These are phyloP conservation scores for Drosophila hydei DNA, from an alignment of 1,140 invertebrate genomes.

Conservation along the genomic window DNA sequence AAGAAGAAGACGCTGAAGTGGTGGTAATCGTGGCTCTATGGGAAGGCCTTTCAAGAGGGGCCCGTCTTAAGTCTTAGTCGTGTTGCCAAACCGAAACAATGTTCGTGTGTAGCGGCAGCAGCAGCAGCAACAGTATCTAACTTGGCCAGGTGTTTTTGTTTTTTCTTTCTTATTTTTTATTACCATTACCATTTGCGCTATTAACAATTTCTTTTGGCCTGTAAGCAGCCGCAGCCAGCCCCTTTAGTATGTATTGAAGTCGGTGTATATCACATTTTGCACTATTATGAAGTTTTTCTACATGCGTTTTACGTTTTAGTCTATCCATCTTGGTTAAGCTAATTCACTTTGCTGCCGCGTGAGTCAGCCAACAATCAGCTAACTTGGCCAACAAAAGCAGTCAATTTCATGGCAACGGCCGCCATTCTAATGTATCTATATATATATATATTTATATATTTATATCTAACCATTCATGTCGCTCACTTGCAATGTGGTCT, in stretches of 20 bases:
- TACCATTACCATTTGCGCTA: conserved; percentile 69
- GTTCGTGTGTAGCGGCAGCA: conserved; percentile 53
- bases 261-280: conserved; percentile 58
- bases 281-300: conserved; percentile 61
- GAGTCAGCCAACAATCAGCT: conserved; percentile 15
- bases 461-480: conserved; percentile 38
- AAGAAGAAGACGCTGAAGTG: conserved; percentile 28
- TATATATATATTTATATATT: conserved; percentile 55
- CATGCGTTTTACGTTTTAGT: not conserved
- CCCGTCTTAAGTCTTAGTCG: conserved; percentile 29
- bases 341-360: conserved; percentile 1
- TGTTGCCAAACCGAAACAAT: conserved; percentile 62
- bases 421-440: conserved; percentile 68
- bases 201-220: conserved; percentile 77
- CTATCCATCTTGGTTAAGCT: conserved; percentile 24
- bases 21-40: conserved; percentile 28
- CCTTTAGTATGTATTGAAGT: not conserved
- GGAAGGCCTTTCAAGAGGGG: conserved; percentile 18
- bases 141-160: conserved; percentile 71
- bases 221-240: conserved; percentile 30
- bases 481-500: conserved; percentile 48
- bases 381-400: conserved; percentile 68
- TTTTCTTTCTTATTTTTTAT: conserved; percentile 20
- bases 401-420: conserved; percentile 70
- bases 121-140: conserved; percentile 25